Conservation (phyloP, 2,113 vertebrate species). For the Rhizomys pruinosus region DNA sequence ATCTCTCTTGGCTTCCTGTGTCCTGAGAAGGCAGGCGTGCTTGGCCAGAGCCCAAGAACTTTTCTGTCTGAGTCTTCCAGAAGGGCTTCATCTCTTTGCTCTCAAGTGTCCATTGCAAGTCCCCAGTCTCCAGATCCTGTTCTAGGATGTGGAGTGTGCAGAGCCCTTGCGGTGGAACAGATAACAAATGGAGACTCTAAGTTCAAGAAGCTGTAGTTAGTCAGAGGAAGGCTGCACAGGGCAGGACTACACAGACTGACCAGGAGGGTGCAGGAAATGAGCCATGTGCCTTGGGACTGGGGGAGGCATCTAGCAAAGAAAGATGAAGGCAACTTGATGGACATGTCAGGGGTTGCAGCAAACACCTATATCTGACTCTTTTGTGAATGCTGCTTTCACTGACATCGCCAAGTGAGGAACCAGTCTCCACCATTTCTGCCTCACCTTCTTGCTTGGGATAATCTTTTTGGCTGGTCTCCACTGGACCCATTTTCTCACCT, state of each 20-base stretch:
- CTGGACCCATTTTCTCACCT: neutral
- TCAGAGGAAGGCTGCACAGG: neutral
- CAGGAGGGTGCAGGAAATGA: neutral
- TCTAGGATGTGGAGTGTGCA: rapidly evolving
- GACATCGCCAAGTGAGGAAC: neutral
- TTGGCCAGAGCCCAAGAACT: neutral
- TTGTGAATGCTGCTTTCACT: neutral
- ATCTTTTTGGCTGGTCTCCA: neutral
- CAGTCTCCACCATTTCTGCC: too few relatives aligned
- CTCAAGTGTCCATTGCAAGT: too few relatives aligned
- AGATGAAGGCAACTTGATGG: neutral
- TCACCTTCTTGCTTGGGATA: neutral
- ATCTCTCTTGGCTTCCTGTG: neutral
- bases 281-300: too few relatives aligned
- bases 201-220: neutral
- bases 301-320: neutral
- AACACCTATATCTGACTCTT: too few relatives aligned
- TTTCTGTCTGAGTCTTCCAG: neutral
- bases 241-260: neutral
- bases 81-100: too few relatives aligned
- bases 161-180: neutral
- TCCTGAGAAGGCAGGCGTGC: too few relatives aligned
- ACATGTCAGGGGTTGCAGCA: neutral
- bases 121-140: too few relatives aligned
- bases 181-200: neutral